Percentiles rank a stretch among this genome's conserved stretches.
Evolutionary conservation across 2,113 vertebrate species (phyloP).

Genomic region (Prietella phreatophila): DNA sequence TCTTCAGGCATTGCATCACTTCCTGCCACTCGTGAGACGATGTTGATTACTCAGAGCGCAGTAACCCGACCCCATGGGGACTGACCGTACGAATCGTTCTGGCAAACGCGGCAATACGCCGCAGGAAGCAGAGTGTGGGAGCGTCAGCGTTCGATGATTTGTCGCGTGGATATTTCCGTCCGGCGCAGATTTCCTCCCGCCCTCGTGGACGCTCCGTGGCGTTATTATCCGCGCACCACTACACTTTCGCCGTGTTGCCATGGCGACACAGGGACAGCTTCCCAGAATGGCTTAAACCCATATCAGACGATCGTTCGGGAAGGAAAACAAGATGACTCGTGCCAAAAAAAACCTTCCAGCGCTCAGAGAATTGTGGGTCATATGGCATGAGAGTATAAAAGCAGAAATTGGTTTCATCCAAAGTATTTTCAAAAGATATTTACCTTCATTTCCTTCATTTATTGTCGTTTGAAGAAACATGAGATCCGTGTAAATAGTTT

Average conservation of each 20-base stretch:
- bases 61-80: neutral
- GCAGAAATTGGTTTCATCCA: neutral
- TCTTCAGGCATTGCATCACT: slow-evolving; percentile 31
- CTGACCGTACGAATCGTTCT: too few relatives aligned
- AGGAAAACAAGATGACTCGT: neutral
- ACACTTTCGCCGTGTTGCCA: slow-evolving; percentile 40
- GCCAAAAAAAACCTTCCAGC: neutral
- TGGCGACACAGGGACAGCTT: slow-evolving; percentile 48
- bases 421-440: neutral
- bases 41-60: neutral
- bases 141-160: neutral
- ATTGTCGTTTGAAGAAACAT: too few relatives aligned
- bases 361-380: neutral
- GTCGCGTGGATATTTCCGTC: neutral
- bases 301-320: neutral
- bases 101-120: neutral
- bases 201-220: neutral
- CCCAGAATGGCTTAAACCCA: neutral
- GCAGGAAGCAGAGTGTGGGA: neutral
- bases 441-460: neutral
- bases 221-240: neutral
- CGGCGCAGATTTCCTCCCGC: neutral
- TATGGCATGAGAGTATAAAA: neutral
- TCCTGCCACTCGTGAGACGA: neutral
- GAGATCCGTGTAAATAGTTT: neutral